Evolutionary conservation across 2,113 vertebrate species (phyloP).

Genomic region (Drymodes brunneopygia): DNA sequence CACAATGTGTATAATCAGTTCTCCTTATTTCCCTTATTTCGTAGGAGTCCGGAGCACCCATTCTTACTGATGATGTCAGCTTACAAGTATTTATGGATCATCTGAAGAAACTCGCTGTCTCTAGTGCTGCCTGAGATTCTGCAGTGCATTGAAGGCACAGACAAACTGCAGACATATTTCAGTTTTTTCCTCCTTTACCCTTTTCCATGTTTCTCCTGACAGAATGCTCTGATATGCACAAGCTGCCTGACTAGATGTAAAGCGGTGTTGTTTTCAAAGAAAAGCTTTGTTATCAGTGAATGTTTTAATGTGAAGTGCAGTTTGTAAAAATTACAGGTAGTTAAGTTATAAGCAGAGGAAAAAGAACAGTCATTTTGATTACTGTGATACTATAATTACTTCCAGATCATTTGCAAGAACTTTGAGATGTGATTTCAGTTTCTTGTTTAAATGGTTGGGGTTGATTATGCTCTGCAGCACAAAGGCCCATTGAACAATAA

Average conservation of each 20-base stretch:
- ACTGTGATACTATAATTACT: slow-evolving; percentile 45
- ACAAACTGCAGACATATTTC: slow-evolving; percentile 38
- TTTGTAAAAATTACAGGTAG: slow-evolving; percentile 23
- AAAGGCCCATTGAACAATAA: slow-evolving; percentile 27
- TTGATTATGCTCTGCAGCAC: slow-evolving; percentile 34
- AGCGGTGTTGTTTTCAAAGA: slow-evolving; percentile 34
- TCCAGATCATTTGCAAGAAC: slow-evolving; percentile 26
- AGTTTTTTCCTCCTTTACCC: slow-evolving; percentile 13
- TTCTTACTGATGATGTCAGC: slow-evolving; percentile 96
- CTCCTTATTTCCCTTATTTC: background rate
- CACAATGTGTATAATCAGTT: background rate
- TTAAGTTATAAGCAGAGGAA: slow-evolving; percentile 44
- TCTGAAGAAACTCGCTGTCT: slow-evolving; percentile 96
- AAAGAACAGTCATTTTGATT: slow-evolving; percentile 56
- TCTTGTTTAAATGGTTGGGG: slow-evolving; percentile 26
- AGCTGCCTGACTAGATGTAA: slow-evolving; percentile 59
- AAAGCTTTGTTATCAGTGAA: background rate
- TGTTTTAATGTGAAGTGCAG: slow-evolving; percentile 21
- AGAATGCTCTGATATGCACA: slow-evolving; percentile 45
- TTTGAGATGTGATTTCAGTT: slow-evolving; percentile 42
- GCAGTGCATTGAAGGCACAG: background rate
- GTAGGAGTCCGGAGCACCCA: slow-evolving; percentile 95
- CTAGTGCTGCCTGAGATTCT: slow-evolving; percentile 86
- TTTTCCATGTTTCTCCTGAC: slow-evolving; percentile 6
- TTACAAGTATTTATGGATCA: slow-evolving; percentile 99